Base-by-base conservation (phyloP, 2,888 invertebrate genomes). In the Drosophila neutralis region DNA sequence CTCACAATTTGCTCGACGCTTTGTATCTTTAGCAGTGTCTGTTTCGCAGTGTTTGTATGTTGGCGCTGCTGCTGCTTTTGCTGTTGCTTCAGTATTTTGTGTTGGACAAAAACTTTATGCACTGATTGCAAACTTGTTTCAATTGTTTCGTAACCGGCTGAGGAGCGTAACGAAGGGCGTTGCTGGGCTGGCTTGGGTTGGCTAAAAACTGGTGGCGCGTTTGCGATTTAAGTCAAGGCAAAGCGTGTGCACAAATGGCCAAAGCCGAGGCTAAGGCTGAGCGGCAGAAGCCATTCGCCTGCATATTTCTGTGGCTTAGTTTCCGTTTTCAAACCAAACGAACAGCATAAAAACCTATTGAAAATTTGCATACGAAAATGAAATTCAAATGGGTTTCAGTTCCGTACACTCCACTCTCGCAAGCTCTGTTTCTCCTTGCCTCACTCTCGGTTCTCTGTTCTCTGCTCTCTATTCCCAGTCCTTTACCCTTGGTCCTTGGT, bases 91-190 rank as follows among this genome's bases (percentile, higher is more conserved):
- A 48, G 48, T 62, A 42, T 69, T 68, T 64, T 67, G 66, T 71
- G 56, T 60, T 57, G 67, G 70, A 77, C 63, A 79, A 86, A 87
- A 86, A 86, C 81, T 86, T 86, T 85, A 69, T 68, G 83, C 85
- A 85, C 87, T 86, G 85, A 87, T 86, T 86, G 85, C 87, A 87
- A 86, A 86, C 85, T 86, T 85, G 87, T 87, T 86, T 85, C 85
- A 86, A 86, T 86, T 87, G 85, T 85, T 85, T 87, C 73, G 82
- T 62, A 82, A 69, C 66, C 73, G 69, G 70, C 66, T 58, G 64
- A 38, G 58, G 10, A 70, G 66, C 52, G 40, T 48, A 36, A 38
- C 58, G 48, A 45, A 40, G 24, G 35, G 60, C 31, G 36, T 13
- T 15, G 70, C 52, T 49, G 53, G n/a, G 15, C 21, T 33, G n/a